A percentile compares a stretch with the other conserved stretches of the same genome.
These are phyloP conservation scores for Mungos mungo DNA, from an alignment of 2,113 vertebrate species.

Conservation along the genomic window DNA sequence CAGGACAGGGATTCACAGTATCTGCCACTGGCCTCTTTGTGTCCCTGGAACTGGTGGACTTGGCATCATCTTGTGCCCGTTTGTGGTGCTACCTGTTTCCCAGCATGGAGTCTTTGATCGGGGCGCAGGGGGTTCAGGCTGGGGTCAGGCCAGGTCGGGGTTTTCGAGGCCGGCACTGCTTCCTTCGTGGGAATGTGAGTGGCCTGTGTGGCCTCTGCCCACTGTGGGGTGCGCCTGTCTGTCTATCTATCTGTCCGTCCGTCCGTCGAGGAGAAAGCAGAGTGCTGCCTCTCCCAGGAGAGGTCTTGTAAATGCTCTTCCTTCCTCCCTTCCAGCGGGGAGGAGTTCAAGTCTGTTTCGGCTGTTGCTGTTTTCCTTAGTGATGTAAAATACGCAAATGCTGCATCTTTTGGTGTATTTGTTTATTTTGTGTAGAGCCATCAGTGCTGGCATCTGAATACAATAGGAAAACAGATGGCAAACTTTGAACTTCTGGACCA, in stretches of 20 bases:
- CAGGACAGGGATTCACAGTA: constrained; percentile 57
- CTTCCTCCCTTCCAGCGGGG: not conserved
- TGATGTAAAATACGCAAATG: not conserved
- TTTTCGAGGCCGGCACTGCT: not conserved
- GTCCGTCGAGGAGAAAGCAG: not conserved
- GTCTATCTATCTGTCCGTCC: not conserved
- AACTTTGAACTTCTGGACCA: constrained; percentile 76
- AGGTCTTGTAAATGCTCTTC: not conserved
- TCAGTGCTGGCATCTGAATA: constrained; percentile 64
- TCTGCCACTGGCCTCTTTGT: constrained; percentile 69
- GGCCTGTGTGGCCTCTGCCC: not conserved
- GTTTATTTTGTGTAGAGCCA: constrained; percentile 63
- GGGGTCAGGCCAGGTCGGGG: not conserved
- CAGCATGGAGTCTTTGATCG: not conserved
- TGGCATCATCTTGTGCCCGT: constrained; percentile 58
- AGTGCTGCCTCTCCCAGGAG: not conserved
- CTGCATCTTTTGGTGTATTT: not conserved
- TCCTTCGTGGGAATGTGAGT: not conserved
- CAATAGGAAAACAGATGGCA: constrained; percentile 75
- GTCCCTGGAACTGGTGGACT: constrained; percentile 65
- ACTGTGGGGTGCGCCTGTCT: not conserved
- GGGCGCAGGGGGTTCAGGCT: rapidly evolving
- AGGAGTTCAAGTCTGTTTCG: not conserved
- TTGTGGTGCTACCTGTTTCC: constrained; percentile 45
- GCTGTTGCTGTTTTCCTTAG: not conserved